These are phyloP conservation scores for Melanotaenia parkinsoni DNA, from an alignment of 2,797 vertebrate species.

Conservation along the genomic window DNA sequence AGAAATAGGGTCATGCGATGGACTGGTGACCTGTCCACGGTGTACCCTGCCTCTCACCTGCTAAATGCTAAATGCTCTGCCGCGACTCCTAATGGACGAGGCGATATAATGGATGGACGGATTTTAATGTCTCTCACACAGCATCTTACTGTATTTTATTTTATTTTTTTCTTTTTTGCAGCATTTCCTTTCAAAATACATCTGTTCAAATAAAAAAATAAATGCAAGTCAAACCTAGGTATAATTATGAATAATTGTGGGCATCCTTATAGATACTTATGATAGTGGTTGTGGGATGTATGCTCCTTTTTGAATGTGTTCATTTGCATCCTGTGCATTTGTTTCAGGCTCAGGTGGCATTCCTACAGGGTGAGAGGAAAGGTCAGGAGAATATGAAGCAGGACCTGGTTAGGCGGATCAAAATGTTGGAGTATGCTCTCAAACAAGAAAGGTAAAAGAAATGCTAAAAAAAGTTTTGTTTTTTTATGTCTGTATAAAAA, in stretches of 20 bases:
- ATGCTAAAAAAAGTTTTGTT: background rate
- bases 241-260: background rate
- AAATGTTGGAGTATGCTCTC: constrained; percentile 87
- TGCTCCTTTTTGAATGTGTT: constrained; percentile 8
- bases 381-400: constrained; percentile 91
- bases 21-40: no score
- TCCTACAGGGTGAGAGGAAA: constrained; percentile 87
- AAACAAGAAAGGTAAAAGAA: constrained; percentile 85
- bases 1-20: no score
- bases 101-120: no score
- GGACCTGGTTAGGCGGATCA: constrained; percentile 87
- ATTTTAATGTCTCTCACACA: no score
- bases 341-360: constrained; percentile 85
- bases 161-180: no score
- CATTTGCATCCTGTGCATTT: constrained; percentile 32
- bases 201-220: no score
- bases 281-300: constrained; percentile 6
- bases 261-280: background rate
- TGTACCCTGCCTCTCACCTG: no score
- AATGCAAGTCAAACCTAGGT: background rate
- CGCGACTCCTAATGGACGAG: no score
- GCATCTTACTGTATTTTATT: no score
- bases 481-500: background rate
- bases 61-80: no score
- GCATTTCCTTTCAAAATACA: no score